These are phyloP conservation scores for Melanophora roralis DNA, from an alignment of 2,888 invertebrate species.

Conservation along the genomic window DNA sequence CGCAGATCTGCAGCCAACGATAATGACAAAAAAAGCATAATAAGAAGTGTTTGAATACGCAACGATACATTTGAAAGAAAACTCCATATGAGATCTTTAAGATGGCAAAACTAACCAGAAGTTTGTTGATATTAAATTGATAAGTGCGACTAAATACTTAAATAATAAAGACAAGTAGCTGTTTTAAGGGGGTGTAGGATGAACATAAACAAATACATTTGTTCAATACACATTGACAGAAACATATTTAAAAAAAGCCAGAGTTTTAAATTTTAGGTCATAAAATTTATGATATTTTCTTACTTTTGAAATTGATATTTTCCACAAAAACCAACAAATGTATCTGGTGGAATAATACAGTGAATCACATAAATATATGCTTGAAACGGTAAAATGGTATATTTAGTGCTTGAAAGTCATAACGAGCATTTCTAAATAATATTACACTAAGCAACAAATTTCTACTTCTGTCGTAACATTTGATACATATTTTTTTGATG, in stretches of 20 bases:
- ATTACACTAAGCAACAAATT: no score
- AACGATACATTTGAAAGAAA: constrained; percentile 3
- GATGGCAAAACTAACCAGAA: background rate
- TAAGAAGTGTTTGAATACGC: constrained; percentile 8
- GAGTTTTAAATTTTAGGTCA: background rate
- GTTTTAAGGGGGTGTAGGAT: background rate
- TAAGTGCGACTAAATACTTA: background rate
- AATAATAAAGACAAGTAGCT: background rate
- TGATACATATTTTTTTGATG: no score
- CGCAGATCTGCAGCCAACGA: background rate
- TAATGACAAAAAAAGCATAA: no score
- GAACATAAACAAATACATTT: background rate
- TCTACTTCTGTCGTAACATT: no score
- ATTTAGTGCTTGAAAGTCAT: no score
- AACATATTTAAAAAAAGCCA: background rate
- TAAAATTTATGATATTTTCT: no score
- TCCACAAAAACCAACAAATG: no score
- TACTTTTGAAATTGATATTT: no score
- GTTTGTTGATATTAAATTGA: constrained; percentile 14
- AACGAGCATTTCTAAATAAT: no score
- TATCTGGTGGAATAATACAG: no score
- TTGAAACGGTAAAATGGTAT: no score
- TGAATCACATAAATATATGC: no score
- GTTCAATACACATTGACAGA: background rate
- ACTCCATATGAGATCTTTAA: background rate